Evolutionary conservation across 1,140 invertebrate genomes (phyloP), one percentile per base, ranked within the genome.

Genomic region (Drosophila pectinifera): DNA sequence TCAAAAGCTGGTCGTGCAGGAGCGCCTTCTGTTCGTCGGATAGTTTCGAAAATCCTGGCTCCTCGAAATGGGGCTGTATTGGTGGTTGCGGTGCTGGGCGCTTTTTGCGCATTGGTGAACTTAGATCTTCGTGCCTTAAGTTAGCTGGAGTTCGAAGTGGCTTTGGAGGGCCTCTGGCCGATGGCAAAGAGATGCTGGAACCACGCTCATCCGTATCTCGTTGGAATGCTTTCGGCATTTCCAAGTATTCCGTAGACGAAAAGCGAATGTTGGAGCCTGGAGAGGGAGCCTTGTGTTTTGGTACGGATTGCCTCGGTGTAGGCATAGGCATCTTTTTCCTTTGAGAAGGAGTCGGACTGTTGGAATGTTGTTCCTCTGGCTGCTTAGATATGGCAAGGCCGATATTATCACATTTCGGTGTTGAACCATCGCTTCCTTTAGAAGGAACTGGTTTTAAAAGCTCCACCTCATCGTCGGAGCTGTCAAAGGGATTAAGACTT

Each of bases 61-160:
- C 43, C 45, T 84, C 80, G 13, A 78, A 41, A 10, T 73, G 48
- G 1, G 67, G 67, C 7, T 79, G 69, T 39, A 79, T 83, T 3
- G 95, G 95, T 53, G 95, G 95, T 26, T 94, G 94, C 1, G 96
- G 95, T 4, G 96, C 95, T 2, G 93, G 94, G 62, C 95, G 95
- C 81, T 95, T 96, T 80, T 96, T 96, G 41, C 94, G 48, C 22
- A 38, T 63, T 6, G 59, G 59, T 11, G 59, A 59, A 31, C n/a
- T 63, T 8, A 38, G 5, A 20, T 63, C 59, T 10, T 63, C 59
- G 36, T 28, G 26, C 28, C 20, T 41, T 10, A 36, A 36, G 42
- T 18, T 38, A 7, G 56, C 72, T 18, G 80, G 72, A 39, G 93
- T 93, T 62, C 82, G 91, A 4, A 90, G 80, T 38, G 92, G 93